phyloP scores from a whole-genome alignment of 2,888 invertebrate genomes.

The Choristoneura rosaceana region DNA sequence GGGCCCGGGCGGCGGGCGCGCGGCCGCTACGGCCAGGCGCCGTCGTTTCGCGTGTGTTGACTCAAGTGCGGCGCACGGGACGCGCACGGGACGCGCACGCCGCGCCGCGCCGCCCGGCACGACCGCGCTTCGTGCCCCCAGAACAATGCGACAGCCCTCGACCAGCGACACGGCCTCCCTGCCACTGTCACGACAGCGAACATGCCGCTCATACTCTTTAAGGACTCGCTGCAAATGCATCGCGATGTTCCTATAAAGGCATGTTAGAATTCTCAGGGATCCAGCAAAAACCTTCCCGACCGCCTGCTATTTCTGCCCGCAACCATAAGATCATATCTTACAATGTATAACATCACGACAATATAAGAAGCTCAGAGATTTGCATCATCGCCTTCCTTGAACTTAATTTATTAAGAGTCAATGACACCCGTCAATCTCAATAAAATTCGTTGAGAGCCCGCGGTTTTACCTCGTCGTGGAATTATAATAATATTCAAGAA shows the following conservation, averaged over 20 bases:
- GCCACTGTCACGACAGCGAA: conserved; percentile 41
- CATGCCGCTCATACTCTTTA: conserved; percentile 45
- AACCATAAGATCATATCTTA: conserved; percentile 25
- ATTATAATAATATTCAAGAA: conserved; percentile 25
- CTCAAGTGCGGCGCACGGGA: conserved; percentile 61
- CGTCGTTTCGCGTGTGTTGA: conserved; percentile 63
- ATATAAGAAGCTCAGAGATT: conserved; percentile 21
- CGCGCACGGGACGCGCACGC: conserved; percentile 4
- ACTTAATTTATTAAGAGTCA: conserved; percentile 59
- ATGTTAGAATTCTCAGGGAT: conserved; percentile 23
- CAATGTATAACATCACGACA: conserved; percentile 5
- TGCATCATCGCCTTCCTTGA: conserved; percentile 48
- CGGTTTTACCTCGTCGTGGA: conserved; percentile 24
- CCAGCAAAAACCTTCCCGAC: conserved; percentile 9
- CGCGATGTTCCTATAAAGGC: conserved; percentile 36
- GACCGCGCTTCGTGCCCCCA: conserved; percentile 28
- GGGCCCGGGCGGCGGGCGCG: conserved; percentile 45
- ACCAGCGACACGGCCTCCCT: conserved; percentile 30
- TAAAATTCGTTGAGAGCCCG: conserved; percentile 27
- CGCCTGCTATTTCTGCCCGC: neutral
- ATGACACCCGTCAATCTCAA: conserved; percentile 54
- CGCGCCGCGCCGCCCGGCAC: conserved; percentile 17
- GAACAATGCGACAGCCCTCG: conserved; percentile 41
- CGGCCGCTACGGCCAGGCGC: conserved; percentile 37
- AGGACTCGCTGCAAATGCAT: conserved; percentile 45